A percentile compares a stretch with the other conserved stretches of the same genome.
phyloP scores from a whole-genome alignment of 2,113 vertebrate genomes.

The Albula glossodonta region DNA sequence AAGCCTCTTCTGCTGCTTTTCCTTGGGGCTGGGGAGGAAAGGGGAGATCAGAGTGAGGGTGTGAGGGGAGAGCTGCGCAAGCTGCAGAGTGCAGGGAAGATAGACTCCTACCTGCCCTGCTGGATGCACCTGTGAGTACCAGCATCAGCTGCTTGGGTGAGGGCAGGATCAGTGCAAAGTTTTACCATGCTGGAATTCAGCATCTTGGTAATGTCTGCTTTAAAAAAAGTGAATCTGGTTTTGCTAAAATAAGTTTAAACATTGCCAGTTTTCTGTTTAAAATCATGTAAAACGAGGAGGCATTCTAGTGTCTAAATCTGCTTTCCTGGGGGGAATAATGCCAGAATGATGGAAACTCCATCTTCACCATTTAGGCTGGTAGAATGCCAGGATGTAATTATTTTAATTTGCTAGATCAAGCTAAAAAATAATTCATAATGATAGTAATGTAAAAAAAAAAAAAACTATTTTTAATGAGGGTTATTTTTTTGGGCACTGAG shows the following conservation, averaged over 20 bases:
- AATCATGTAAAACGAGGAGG: background rate
- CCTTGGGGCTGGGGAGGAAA: constrained; percentile 69
- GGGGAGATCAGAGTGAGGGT: constrained; percentile 45
- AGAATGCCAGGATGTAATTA: background rate
- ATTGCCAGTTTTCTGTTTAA: background rate
- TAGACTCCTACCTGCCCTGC: constrained; percentile 68
- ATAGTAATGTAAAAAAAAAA: background rate
- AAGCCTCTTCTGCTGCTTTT: constrained; percentile 87
- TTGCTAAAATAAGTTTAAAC: background rate
- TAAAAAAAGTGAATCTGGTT: background rate
- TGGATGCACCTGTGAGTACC: constrained; percentile 88
- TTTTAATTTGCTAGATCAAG: background rate
- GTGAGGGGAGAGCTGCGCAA: constrained; percentile 68
- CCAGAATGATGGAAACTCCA: background rate
- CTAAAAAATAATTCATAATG: background rate
- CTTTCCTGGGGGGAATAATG: background rate
- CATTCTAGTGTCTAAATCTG: background rate
- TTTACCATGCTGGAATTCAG: too few species aligned
- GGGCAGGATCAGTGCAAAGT: too few species aligned
- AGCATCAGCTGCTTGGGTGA: background rate
- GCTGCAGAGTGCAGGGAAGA: constrained; percentile 52
- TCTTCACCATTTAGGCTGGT: too few species aligned
- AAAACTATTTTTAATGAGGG: background rate
- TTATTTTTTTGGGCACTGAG: too few species aligned
- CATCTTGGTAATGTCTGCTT: background rate